phyloP scores from a whole-genome alignment of 2,797 vertebrate species.

The Notolepis coatsorum region DNA sequence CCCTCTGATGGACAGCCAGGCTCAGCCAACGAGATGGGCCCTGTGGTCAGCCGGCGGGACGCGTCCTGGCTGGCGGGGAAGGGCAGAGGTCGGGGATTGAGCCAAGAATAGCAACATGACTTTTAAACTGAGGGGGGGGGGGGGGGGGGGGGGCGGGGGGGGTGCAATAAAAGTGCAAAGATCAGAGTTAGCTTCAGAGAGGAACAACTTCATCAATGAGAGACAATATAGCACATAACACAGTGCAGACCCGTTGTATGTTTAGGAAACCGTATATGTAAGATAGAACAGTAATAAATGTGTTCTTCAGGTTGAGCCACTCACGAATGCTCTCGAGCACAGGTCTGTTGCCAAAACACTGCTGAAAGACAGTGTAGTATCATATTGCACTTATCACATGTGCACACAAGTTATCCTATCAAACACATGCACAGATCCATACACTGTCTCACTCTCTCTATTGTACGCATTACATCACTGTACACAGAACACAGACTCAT shows the following conservation, averaged over 20 bases:
- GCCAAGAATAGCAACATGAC: slow-evolving; percentile 89
- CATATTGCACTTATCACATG: background rate
- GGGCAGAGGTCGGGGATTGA: slow-evolving; percentile 79
- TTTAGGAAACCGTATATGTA: slow-evolving; percentile 24
- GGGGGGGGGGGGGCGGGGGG: too few relatives aligned
- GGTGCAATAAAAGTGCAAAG: slow-evolving; percentile 77
- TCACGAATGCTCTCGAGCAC: background rate
- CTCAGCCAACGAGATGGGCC: slow-evolving; percentile 49
- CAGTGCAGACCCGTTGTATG: background rate
- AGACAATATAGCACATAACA: slow-evolving; percentile 12
- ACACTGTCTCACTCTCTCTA: too few relatives aligned
- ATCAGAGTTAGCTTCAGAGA: slow-evolving; percentile 63
- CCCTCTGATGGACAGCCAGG: slow-evolving; percentile 53
- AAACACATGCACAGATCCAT: background rate
- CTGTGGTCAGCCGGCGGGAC: slow-evolving; percentile 23
- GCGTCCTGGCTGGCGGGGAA: slow-evolving; percentile 67
- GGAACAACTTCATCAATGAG: too few relatives aligned
- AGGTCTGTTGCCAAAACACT: slow-evolving; percentile 26
- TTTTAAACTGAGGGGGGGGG: slow-evolving; percentile 84
- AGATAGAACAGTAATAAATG: background rate
- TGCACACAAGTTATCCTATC: too few relatives aligned
- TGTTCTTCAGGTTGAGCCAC: background rate
- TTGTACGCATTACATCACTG: too few relatives aligned
- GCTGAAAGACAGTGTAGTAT: background rate
- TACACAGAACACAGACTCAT: too few relatives aligned